phyloP scores from a whole-genome alignment of 2,888 invertebrate species.

The Nomada fucata region DNA sequence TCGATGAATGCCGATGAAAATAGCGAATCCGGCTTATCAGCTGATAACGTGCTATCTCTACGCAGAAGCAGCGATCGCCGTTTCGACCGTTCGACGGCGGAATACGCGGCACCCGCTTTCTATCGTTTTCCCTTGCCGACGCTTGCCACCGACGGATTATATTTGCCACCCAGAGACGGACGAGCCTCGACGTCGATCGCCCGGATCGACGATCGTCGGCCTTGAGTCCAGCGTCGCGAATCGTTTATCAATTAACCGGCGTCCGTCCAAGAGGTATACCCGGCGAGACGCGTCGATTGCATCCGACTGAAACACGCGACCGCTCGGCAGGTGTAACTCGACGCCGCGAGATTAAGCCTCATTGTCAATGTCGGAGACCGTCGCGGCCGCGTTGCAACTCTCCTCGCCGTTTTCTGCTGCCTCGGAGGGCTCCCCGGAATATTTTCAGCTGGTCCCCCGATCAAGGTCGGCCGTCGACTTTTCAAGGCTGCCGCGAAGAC shows the following conservation, averaged over 20 bases:
- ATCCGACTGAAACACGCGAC: conserved; percentile 20
- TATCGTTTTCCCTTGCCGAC: not conserved
- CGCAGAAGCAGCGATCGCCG: not conserved
- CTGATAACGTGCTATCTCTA: conserved; percentile 25
- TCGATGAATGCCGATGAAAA: conserved; percentile 7
- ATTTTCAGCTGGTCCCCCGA: too few species aligned
- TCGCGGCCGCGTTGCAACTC: not conserved
- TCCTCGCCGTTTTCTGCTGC: not conserved
- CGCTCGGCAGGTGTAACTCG: conserved; percentile 43
- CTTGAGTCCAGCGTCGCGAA: not conserved
- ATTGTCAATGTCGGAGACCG: conserved; percentile 41
- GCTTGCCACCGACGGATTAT: too few species aligned
- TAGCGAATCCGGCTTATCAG: not conserved
- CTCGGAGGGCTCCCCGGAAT: not conserved
- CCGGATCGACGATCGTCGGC: not conserved
- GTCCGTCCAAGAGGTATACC: conserved; percentile 11
- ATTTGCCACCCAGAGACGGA: too few species aligned
- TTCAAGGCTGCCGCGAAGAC: too few species aligned
- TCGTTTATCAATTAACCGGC: conserved; percentile 21
- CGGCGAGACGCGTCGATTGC: conserved; percentile 34
- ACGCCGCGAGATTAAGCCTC: conserved; percentile 33
- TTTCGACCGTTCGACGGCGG: not conserved
- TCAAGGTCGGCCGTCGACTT: too few species aligned
- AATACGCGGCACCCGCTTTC: not conserved
- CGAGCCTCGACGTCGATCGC: too few species aligned